Evolutionary conservation across 2,113 vertebrate species (phyloP), one percentile per base, ranked within the genome.

Genomic region (Chaetorhynchus papuensis): DNA sequence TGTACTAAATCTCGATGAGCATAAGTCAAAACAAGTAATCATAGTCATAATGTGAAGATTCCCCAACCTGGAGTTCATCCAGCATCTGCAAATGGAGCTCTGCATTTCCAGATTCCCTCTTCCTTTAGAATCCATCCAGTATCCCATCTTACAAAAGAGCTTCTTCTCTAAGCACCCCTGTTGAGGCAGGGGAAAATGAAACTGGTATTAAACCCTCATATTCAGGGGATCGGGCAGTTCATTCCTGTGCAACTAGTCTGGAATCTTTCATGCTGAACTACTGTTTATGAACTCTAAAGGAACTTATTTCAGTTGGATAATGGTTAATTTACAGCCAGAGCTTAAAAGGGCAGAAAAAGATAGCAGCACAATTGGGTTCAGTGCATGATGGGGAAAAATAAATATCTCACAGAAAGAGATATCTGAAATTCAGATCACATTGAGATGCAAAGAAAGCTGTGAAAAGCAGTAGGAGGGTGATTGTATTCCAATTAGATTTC

Each of bases 361-460:
- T 96, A 97, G 90, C 92, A 82, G 93, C 30, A 68, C 93, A 96
- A 96, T 96, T 97, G 95, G 61, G 69, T 95, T 92, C 95, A 91
- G 71, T 81, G 49, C 63, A 95, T 93, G 89, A 94, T 92, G 74
- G 79, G 92, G 87, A 84, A 98, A 98, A 98, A 97, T 96, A 97
- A 97, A 97, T 95, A 89, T 97, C 94, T 93, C 89, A 80, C 61
- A 83, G 89, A 95, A 97, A 96, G 93, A 89, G 63, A 47, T 93
- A 97, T 97, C 98, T 97, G 96, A 97, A 97, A 98, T 98, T 97
- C 95, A 97, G 93, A 97, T 97, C 97, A 94, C 93, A 97, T 92
- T 97, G 90, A 96, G 92, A 97, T 96, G 88, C 88, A 96, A 95
- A 95, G 92, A 97, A 97, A 97, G 94, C 89, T 83, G 90, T 96